Base-by-base conservation (phyloP, 2,113 vertebrate genomes). In the Raphicerus campestris region DNA sequence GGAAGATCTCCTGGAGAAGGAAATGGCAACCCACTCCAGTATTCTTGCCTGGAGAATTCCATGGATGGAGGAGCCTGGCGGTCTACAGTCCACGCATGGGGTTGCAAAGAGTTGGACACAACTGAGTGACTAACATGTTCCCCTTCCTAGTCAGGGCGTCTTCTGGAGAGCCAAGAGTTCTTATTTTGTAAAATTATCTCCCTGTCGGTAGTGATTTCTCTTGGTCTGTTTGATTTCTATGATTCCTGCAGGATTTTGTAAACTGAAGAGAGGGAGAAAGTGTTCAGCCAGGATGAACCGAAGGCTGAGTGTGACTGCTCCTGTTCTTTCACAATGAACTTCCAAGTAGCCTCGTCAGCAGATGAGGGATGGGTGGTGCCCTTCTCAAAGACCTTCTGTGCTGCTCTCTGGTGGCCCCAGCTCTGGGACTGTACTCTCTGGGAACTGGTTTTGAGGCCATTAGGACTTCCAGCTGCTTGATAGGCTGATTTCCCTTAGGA, bases 391-490 rank as follows among this genome's bases (percentile, higher is more conserved):
- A 85, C 90, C 90, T 97, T 94, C 75, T 93, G 92, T 84, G 45
- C 84, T 92, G n/a, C 42, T 93, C 66, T 28, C 32, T 89, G 88
- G 83, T 47, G 80, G 63, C 75, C 73, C 32, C 56, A 56, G 75
- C 75, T 35, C 35, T 87, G 93, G 83, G 63, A 89, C 95, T 92
- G 16, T 87, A 28, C 83, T 87, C 93, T 87, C 77, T 96, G 94
- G 93, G 94, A 97, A 94, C 60, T 91, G 80, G n/a, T 91, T 97
- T 63, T 85, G 93, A 97, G 93, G 87, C 87, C 95, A 90, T 92
- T 92, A 95, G 94, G 89, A 86, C 90, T 94, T 97, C 80, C 51
- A 96, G 93, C 93, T 98, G 95, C 81, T 70, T 32, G 84, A 96
- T 77, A 94, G 89, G 73, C 87, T 90, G 77, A 92, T 96, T 97